Evolutionary conservation across 1,140 invertebrate species (phyloP).

Genomic region (Andrena cerasifolii): DNA sequence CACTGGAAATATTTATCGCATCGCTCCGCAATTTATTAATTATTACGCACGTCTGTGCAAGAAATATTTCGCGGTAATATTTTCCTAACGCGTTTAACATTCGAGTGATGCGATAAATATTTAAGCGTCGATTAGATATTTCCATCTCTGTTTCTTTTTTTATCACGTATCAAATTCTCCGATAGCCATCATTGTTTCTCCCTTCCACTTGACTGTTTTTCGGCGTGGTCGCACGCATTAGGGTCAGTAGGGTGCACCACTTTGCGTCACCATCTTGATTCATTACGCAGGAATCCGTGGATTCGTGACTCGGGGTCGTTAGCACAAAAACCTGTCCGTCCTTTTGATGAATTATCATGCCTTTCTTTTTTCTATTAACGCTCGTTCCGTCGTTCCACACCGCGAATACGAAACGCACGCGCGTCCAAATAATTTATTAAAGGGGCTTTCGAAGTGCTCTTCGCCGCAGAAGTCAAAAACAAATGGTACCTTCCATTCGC

Average conservation of each 20-base stretch:
- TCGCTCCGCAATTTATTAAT: too few species aligned
- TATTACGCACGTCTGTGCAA: neutral
- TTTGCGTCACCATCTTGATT: constrained; percentile 45
- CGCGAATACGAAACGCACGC: constrained; percentile 22
- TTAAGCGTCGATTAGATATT: too few species aligned
- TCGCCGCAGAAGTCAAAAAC: too few species aligned
- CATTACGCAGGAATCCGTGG: constrained; percentile 43
- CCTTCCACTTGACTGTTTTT: neutral
- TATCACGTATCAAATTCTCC: too few species aligned
- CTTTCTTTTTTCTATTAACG: constrained; percentile 22
- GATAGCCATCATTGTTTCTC: too few species aligned
- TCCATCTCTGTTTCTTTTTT: neutral
- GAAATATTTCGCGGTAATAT: too few species aligned
- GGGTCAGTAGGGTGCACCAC: constrained; percentile 45
- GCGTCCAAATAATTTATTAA: constrained; percentile 4
- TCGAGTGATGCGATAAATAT: too few species aligned
- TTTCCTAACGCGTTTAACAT: too few species aligned
- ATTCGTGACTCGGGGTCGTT: constrained; percentile 44
- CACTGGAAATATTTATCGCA: too few species aligned
- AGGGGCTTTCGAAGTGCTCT: neutral
- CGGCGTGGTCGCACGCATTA: constrained; percentile 35
- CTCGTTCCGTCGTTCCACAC: neutral
- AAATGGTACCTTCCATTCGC: too few species aligned
- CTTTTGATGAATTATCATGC: constrained; percentile 45
- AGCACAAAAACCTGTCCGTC: constrained; percentile 24